These are phyloP conservation scores for Diloba caeruleocephala DNA, from an alignment of 2,888 invertebrate genomes.

Conservation along the genomic window DNA sequence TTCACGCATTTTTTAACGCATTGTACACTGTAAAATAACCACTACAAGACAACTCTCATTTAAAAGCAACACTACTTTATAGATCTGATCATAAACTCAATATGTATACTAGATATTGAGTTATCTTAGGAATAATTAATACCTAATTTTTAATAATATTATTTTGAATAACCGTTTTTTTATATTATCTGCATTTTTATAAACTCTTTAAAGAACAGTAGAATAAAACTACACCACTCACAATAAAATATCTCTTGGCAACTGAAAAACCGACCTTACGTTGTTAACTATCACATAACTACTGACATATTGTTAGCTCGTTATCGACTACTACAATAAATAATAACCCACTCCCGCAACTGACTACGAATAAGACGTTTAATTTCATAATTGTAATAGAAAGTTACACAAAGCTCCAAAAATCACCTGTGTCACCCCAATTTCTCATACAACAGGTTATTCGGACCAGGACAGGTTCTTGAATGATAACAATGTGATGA, in stretches of 20 bases:
- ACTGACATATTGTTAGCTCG: conserved; percentile 12
- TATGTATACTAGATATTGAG: too few species aligned
- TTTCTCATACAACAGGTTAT: conserved; percentile 37
- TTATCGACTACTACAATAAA: not conserved
- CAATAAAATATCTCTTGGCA: not conserved
- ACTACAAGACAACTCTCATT: too few species aligned
- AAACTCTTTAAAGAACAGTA: too few species aligned
- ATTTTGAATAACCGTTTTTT: too few species aligned
- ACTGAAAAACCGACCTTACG: not conserved
- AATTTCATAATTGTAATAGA: conserved; percentile 13
- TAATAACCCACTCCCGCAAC: conserved; percentile 1
- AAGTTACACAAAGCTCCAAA: conserved; percentile 15
- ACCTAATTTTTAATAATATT: too few species aligned
- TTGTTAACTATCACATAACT: conserved; percentile 14
- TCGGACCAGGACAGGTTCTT: conserved; percentile 58
- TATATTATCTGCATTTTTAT: too few species aligned
- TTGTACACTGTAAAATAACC: too few species aligned
- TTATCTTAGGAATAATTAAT: too few species aligned
- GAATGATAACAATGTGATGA: conserved; percentile 40
- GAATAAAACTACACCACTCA: too few species aligned
- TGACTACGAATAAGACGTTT: conserved; percentile 4
- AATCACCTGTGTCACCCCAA: conserved; percentile 54
- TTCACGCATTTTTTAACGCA: too few species aligned
- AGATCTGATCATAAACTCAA: too few species aligned
- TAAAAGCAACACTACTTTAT: too few species aligned